A percentile compares a stretch with the other conserved stretches of the same genome.
Evolutionary conservation across 2,113 vertebrate species (phyloP).

Genomic region (Alethe diademata): DNA sequence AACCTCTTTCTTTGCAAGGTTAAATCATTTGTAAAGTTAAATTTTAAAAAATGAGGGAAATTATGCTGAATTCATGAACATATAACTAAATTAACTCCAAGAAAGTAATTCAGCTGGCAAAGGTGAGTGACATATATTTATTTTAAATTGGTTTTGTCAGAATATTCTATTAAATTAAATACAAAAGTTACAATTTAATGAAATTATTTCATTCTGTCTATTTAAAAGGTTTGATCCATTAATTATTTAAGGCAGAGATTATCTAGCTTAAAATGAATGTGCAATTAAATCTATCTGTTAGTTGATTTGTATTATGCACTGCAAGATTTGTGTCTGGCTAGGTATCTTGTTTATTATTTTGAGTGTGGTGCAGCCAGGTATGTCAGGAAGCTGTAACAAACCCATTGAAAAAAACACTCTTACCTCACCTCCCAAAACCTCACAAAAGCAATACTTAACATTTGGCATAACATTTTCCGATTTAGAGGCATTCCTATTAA

Average conservation of each 20-base stretch:
- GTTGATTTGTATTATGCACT: not conserved
- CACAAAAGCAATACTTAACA: not conserved
- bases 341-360: not conserved
- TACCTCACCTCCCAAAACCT: not conserved
- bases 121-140: constrained; percentile 11
- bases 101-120: constrained; percentile 8
- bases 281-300: not conserved
- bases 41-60: not conserved
- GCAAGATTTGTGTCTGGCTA: not conserved
- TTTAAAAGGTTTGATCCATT: constrained; percentile 9
- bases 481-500: not conserved
- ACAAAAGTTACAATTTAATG: not conserved
- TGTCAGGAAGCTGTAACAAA: not conserved
- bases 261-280: constrained; percentile 18
- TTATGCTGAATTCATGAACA: not conserved
- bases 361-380: not conserved
- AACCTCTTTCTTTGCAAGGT: not conserved
- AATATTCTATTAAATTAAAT: constrained; percentile 10
- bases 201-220: not conserved
- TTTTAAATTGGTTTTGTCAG: constrained; percentile 13
- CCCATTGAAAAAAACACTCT: not conserved
- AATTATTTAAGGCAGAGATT: constrained; percentile 7
- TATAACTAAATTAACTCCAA: not conserved
- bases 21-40: constrained; percentile 35
- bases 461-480: not conserved